phyloP scores from a whole-genome alignment of 2,797 vertebrate genomes.

The Arremon aurantiirostris region DNA sequence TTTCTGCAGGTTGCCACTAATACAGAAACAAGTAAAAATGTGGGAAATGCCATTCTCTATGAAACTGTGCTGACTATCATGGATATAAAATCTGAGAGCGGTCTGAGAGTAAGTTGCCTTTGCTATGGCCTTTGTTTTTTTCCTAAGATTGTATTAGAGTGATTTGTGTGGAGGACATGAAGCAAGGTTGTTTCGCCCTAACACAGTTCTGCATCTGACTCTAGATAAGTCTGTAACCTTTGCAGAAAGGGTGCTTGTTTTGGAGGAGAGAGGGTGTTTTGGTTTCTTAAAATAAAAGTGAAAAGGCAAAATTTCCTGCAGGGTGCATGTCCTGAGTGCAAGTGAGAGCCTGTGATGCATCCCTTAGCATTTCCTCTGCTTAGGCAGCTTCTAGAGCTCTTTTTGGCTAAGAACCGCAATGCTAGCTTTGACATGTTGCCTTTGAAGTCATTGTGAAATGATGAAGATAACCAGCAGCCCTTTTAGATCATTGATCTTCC shows the following conservation, averaged over 20 bases:
- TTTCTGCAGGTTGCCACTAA: slow-evolving; percentile 93
- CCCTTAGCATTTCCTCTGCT: background rate
- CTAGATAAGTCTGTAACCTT: background rate
- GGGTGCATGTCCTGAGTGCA: background rate
- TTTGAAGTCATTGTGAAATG: background rate
- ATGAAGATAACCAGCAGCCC: background rate
- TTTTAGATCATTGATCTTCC: slow-evolving; percentile 1
- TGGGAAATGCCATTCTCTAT: slow-evolving; percentile 99
- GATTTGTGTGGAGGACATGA: background rate
- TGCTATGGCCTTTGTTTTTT: background rate
- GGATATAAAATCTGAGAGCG: slow-evolving; percentile 99
- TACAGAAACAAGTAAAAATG: slow-evolving; percentile 99
- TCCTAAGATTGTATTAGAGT: background rate
- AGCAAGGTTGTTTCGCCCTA: background rate
- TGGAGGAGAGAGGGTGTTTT: background rate
- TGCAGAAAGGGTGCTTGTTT: background rate
- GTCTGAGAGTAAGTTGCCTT: slow-evolving; percentile 87
- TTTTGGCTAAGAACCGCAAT: background rate
- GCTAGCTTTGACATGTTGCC: background rate
- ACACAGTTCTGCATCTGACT: background rate
- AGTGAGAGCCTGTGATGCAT: background rate
- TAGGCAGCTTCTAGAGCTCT: background rate
- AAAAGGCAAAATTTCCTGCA: background rate
- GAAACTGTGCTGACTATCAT: slow-evolving; percentile 99
- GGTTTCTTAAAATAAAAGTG: background rate